These are phyloP conservation scores for Varanus salvator DNA, from an alignment of 2,113 vertebrate genomes.

Conservation along the genomic window DNA sequence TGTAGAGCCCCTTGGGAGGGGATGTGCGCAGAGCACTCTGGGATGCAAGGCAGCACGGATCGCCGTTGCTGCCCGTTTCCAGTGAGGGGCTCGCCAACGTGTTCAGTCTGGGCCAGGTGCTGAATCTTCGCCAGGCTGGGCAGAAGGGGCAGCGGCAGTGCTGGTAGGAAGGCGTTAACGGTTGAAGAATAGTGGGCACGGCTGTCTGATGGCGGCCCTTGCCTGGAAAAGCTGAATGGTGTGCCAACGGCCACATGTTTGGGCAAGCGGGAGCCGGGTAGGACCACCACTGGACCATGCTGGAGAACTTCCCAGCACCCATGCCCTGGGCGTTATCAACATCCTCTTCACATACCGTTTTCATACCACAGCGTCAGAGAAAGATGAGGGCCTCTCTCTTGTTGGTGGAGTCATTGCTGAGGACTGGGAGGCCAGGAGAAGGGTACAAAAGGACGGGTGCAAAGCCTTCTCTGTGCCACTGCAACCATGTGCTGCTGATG, in stretches of 20 bases:
- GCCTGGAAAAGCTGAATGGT: background rate
- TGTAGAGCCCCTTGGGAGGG: too few species aligned
- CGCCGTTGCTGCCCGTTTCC: too few species aligned
- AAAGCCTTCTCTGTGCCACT: background rate
- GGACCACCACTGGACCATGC: background rate
- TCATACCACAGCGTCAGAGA: too few species aligned
- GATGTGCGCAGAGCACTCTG: too few species aligned
- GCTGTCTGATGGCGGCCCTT: background rate
- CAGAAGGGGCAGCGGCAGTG: background rate
- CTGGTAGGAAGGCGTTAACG: too few species aligned
- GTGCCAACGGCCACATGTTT: too few species aligned
- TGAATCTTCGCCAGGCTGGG: background rate
- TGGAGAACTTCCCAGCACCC: background rate
- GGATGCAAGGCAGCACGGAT: too few species aligned
- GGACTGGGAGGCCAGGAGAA: too few species aligned
- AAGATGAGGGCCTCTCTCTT: background rate
- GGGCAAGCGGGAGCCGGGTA: background rate
- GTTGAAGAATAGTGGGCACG: background rate
- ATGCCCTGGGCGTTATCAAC: background rate
- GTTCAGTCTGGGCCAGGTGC: background rate
- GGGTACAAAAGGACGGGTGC: background rate
- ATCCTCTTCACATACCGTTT: too few species aligned
- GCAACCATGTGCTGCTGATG: background rate
- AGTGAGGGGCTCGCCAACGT: too few species aligned
- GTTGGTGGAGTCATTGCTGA: too few species aligned